Evolutionary conservation across 2,113 vertebrate genomes (phyloP).

Genomic region (Corvus hawaiiensis): DNA sequence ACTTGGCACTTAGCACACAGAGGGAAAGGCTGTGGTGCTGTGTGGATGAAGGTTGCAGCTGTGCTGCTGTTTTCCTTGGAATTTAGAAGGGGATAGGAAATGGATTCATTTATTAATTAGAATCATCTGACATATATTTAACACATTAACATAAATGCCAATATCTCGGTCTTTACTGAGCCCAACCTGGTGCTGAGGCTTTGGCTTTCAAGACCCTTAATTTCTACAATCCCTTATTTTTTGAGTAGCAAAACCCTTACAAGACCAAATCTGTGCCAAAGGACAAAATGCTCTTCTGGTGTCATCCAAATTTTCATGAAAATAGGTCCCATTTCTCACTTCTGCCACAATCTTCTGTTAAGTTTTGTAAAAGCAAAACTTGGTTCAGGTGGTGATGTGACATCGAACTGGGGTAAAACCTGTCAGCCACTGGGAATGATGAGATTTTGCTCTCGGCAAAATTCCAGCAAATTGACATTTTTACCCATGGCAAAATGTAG

Average conservation of each 20-base stretch:
- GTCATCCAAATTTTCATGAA: neutral
- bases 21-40: neutral
- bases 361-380: neutral
- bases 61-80: neutral
- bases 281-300: neutral
- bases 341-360: neutral
- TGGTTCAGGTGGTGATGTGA: neutral
- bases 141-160: neutral
- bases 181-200: rapidly evolving
- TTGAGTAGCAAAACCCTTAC: neutral
- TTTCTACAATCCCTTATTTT: neutral
- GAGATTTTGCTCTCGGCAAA: constrained; percentile 54
- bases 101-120: neutral
- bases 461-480: constrained; percentile 41
- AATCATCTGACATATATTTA: neutral
- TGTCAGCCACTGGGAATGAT: neutral
- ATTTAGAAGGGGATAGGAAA: neutral
- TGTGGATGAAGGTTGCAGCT: neutral
- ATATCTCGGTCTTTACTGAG: neutral
- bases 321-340: neutral
- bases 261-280: neutral
- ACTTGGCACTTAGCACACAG: neutral
- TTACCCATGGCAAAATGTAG: constrained; percentile 20
- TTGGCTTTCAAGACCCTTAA: neutral
- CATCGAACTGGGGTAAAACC: neutral